phyloP scores from a whole-genome alignment of 2,113 vertebrate genomes.

The Prinia subflava region DNA sequence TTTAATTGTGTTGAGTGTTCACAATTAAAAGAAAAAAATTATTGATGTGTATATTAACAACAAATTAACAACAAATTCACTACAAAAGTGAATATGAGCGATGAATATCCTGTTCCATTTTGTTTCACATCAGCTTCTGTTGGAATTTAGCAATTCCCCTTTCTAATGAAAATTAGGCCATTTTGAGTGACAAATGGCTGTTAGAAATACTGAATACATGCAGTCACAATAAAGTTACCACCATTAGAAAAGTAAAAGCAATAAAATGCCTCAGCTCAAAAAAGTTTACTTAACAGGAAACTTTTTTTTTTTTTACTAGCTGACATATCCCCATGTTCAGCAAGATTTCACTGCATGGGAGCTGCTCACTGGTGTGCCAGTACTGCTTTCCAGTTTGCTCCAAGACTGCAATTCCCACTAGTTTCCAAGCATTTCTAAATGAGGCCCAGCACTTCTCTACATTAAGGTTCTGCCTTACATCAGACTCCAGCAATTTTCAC shows the following conservation, averaged over 20 bases:
- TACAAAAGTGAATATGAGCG: background rate
- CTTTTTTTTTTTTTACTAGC: background rate
- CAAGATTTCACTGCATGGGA: background rate
- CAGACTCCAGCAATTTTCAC: slow-evolving; percentile 9
- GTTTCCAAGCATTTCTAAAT: slow-evolving; percentile 9
- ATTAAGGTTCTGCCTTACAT: slow-evolving; percentile 27
- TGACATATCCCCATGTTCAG: background rate
- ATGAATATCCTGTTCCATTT: background rate
- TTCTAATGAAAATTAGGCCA: background rate
- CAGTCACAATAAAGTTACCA: background rate
- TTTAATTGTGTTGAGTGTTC: background rate
- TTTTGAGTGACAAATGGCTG: background rate
- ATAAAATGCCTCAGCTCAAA: background rate
- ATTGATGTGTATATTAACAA: background rate
- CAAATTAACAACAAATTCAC: background rate
- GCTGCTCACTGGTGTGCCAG: background rate
- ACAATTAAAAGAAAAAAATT: background rate
- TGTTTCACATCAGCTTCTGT: background rate
- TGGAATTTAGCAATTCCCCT: background rate
- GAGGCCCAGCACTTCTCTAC: background rate
- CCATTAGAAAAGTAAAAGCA: background rate
- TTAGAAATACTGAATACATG: background rate
- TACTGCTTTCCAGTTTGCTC: slow-evolving; percentile 1
- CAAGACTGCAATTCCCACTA: background rate
- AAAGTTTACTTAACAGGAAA: background rate